These are phyloP conservation scores for Drosophila erecta DNA, from an alignment of 1,140 invertebrate genomes.

Conservation along the genomic window DNA sequence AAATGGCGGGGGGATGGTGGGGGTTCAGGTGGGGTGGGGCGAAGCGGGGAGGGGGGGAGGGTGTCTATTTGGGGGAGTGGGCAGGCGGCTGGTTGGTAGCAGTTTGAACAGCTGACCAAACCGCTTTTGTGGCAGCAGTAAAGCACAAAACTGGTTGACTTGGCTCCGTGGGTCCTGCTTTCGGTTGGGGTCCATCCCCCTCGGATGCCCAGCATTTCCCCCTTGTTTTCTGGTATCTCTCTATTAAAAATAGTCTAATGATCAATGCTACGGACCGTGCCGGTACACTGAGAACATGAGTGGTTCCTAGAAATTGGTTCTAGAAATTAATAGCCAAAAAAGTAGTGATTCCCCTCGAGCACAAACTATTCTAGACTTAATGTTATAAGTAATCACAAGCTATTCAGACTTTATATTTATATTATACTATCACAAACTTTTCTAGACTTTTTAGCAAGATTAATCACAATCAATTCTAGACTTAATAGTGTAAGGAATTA, in stretches of 20 bases:
- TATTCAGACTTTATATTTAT: too few species aligned
- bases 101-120: conserved; percentile 72
- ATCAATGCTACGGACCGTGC: conserved; percentile 48
- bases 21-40: too few species aligned
- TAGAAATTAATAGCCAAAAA: background rate
- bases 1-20: background rate
- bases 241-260: conserved; percentile 82
- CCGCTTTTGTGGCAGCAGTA: conserved; percentile 66
- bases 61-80: conserved; percentile 28
- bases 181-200: conserved; percentile 1
- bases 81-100: conserved; percentile 29
- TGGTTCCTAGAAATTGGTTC: too few species aligned
- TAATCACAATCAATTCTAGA: too few species aligned
- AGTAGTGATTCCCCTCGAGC: too few species aligned
- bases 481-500: too few species aligned
- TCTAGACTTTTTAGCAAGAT: too few species aligned
- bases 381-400: too few species aligned
- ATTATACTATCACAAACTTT: too few species aligned
- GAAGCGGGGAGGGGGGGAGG: background rate
- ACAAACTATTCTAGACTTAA: too few species aligned
- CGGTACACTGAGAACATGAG: background rate
- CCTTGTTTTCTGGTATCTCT: conserved; percentile 42
- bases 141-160: conserved; percentile 46
- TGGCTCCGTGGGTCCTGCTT: conserved; percentile 45
- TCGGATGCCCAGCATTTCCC: background rate